Percentiles rank a stretch among this genome's conserved stretches.
These are phyloP conservation scores for Dendroctonus ponderosae DNA, from an alignment of 1,140 invertebrate genomes.

Conservation along the genomic window DNA sequence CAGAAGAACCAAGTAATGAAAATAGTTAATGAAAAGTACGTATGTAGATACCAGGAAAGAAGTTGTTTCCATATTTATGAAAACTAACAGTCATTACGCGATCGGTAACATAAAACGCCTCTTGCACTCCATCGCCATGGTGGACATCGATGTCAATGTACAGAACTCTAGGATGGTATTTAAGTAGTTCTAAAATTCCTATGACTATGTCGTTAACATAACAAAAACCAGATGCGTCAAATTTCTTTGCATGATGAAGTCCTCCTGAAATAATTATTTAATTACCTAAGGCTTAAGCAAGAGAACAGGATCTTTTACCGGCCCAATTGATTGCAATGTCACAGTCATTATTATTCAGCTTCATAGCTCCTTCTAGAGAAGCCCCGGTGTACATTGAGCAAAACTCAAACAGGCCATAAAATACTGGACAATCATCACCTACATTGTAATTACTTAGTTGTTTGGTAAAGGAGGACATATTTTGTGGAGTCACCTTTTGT, in stretches of 20 bases:
- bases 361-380: slow-evolving; percentile 91
- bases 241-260: slow-evolving; percentile 99
- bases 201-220: slow-evolving; percentile 99
- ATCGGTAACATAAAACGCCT: slow-evolving; percentile 98
- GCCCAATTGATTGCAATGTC: slow-evolving; percentile 99
- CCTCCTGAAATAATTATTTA: slow-evolving; percentile 66
- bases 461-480: slow-evolving; percentile 92
- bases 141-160: slow-evolving; percentile 99
- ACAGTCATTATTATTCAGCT: slow-evolving; percentile 88
- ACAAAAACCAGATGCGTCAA: slow-evolving; percentile 94
- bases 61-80: slow-evolving; percentile 98
- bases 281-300: not conserved
- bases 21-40: not conserved
- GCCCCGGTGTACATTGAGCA: slow-evolving; percentile 97
- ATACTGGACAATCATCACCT: slow-evolving; percentile 98
- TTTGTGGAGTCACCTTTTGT: slow-evolving; percentile 92
- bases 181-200: slow-evolving; percentile 93
- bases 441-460: slow-evolving; percentile 94
- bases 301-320: slow-evolving; percentile 66
- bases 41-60: slow-evolving; percentile 70
- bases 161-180: slow-evolving; percentile 91
- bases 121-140: slow-evolving; percentile 98
- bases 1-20: not conserved
- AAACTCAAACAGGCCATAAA: slow-evolving; percentile 98
- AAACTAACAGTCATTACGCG: slow-evolving; percentile 99